Base-by-base conservation (phyloP, 2,113 vertebrate species). In the Catagonus wagneri region DNA sequence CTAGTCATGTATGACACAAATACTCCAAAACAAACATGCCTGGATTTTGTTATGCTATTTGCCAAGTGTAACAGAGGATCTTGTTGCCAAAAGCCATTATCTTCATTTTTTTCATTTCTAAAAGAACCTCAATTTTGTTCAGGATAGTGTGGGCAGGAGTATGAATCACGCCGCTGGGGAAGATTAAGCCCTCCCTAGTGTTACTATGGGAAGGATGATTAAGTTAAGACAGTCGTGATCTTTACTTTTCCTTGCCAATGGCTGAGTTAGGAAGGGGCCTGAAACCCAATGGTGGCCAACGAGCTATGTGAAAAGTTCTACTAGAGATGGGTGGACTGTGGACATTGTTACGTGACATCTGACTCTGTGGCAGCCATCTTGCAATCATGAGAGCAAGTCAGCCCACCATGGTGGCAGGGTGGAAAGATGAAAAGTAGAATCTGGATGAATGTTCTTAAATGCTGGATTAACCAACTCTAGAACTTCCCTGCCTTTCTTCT, bases 121-220 rank as follows among this genome's bases (percentile, higher is more conserved):
- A 87, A 36, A 96, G 60, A 93, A 68, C 27, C 65, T 96, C 61
- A 76, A 25, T 80, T 92, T 89, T 89, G 44, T 75, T 96, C 74
- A 52, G 79, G 58, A 32, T 75, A 58, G 44, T 83, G 52, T 93
- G 69, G 56, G 83, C 89, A n/a, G 32, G 54, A 25, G 6, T 71
- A 83, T 69, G 52, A 87, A 27, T 75, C 44, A 19, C 52, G 27
- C 65, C 27, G 54, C 56, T 72, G 50, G 52, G 68, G 44, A 56
- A 95, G 32, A 79, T 0, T n/a, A 25, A 90, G 6, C 15, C 29
- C 56, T 78, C 23, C 5, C n/a, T 29, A 71, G 32, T 44, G 75
- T 5, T 84, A 95, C 58, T 79, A 14, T 32, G 14, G 63, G 50
- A 91, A 44, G 58, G 1, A 60, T 27, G 16, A 93, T 69, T 56